These are phyloP conservation scores for Sandelia bainsii DNA, from an alignment of 2,797 vertebrate species.

Conservation along the genomic window DNA sequence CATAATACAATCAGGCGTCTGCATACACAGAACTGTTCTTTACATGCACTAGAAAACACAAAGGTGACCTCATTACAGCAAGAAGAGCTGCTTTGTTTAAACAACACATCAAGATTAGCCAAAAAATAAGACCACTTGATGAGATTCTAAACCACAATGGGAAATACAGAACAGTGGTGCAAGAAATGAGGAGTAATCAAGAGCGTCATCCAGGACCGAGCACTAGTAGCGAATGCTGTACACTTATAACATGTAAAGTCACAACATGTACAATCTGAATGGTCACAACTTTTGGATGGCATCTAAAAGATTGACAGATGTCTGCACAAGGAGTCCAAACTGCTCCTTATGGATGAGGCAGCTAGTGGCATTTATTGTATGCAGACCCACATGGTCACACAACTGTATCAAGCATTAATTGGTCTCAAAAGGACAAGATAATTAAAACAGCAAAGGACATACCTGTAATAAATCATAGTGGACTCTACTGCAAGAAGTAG, in stretches of 20 bases:
- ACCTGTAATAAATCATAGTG: constrained; percentile 92
- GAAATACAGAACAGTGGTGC: neutral
- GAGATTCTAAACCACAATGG: no score
- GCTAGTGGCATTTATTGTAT: no score
- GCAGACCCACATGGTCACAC: neutral
- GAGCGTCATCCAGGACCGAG: neutral
- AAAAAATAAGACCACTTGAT: neutral
- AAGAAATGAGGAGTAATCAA: neutral
- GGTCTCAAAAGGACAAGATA: neutral
- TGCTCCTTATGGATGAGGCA: neutral
- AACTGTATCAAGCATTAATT: neutral
- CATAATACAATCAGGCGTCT: neutral
- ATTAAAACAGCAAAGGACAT: constrained; percentile 15
- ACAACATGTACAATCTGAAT: no score
- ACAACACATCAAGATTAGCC: neutral
- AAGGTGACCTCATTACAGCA: neutral
- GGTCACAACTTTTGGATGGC: no score
- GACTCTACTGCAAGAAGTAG: constrained; percentile 90
- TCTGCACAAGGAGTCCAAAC: neutral
- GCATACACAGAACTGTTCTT: no score
- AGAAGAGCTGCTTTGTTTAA: constrained; percentile 6
- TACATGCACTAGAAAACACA: neutral
- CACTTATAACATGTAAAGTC: neutral
- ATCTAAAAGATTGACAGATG: no score
- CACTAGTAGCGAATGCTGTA: no score